A percentile compares a stretch with the other conserved stretches of the same genome.
Evolutionary conservation across 2,797 vertebrate genomes (phyloP).

Genomic region (Tinamus major): DNA sequence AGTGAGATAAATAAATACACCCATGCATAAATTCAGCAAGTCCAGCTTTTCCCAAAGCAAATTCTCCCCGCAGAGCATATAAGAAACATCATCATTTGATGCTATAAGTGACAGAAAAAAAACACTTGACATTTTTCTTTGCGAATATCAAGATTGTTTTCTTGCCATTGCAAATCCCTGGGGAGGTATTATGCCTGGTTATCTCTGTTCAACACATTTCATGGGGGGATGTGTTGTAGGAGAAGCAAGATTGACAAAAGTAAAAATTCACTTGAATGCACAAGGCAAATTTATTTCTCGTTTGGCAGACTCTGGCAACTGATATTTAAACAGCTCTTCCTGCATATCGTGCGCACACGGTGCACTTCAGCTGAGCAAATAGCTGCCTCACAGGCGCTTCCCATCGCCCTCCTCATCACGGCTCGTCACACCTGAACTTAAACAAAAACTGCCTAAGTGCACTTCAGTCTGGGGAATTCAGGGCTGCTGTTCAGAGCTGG

Average conservation of each 20-base stretch:
- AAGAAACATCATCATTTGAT: constrained; percentile 5
- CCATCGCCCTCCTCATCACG: neutral
- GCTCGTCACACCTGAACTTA: neutral
- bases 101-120: neutral
- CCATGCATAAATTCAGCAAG: rapidly evolving
- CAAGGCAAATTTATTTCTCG: constrained; percentile 26
- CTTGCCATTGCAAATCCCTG: neutral
- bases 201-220: constrained; percentile 41
- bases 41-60: neutral
- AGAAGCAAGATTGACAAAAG: constrained; percentile 45
- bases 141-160: constrained; percentile 5
- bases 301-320: constrained; percentile 30
- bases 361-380: neutral
- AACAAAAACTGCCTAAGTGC: neutral
- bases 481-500: neutral
- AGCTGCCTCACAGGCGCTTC: neutral
- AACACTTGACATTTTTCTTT: constrained; percentile 12
- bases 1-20: neutral
- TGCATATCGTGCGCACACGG: neutral
- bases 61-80: neutral
- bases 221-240: neutral
- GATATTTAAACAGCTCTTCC: constrained; percentile 28
- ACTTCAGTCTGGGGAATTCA: neutral
- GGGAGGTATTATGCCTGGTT: neutral
- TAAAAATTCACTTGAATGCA: constrained; percentile 19